Percentiles rank a stretch among this genome's conserved stretches.
These are phyloP conservation scores for Acanthosepion esculentum DNA, from an alignment of 2,888 invertebrate genomes.

Conservation along the genomic window DNA sequence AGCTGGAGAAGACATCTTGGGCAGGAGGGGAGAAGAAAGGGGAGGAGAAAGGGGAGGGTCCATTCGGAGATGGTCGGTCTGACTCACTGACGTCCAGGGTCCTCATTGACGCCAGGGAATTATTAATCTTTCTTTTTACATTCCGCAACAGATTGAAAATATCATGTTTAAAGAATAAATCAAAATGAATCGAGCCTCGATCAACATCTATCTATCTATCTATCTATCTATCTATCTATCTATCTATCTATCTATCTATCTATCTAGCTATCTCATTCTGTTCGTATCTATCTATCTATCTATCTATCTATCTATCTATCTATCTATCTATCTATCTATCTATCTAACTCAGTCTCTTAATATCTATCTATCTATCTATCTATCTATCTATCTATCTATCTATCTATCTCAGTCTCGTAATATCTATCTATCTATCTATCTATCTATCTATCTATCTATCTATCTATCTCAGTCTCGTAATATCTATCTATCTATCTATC, in stretches of 20 bases:
- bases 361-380: too few relatives aligned
- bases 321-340: too few relatives aligned
- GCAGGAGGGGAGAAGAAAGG: too few relatives aligned
- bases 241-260: background rate
- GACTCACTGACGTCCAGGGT: background rate
- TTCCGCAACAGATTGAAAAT: background rate
- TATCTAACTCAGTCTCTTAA: too few relatives aligned
- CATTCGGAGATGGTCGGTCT: background rate
- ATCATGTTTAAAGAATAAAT: background rate
- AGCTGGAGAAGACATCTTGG: background rate
- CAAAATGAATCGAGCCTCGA: background rate
- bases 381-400: too few relatives aligned
- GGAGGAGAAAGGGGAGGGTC: background rate
- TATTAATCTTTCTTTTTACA: conserved; percentile 2
- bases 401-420: too few relatives aligned
- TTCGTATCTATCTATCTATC: background rate
- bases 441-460: too few relatives aligned
- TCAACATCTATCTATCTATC: background rate
- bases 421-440: too few relatives aligned
- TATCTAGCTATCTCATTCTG: background rate
- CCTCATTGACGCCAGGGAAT: background rate
- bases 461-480: too few relatives aligned
- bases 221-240: background rate
- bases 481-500: too few relatives aligned
- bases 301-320: too few relatives aligned